A percentile compares a stretch with the other conserved stretches of the same genome.
Evolutionary conservation across 1,140 invertebrate genomes (phyloP).

Genomic region (Oryzaephilus surinamensis): DNA sequence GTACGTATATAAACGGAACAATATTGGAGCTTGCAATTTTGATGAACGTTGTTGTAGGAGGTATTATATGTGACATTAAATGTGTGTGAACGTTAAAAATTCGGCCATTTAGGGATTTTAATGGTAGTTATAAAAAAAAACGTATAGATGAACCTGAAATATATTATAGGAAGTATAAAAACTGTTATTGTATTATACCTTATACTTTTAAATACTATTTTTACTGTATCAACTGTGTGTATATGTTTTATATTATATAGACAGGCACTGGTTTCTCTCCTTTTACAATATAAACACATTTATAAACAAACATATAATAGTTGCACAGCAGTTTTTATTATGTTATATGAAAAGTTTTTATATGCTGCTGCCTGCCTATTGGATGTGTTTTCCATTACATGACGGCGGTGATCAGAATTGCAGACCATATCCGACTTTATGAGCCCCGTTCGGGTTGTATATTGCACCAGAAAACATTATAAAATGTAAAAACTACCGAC

Average conservation of each 20-base stretch:
- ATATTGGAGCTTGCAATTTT: no score
- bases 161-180: slow-evolving; percentile 14
- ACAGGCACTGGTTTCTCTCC: no score
- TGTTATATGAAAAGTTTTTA: slow-evolving; percentile 33
- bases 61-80: no score
- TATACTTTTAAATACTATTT: slow-evolving; percentile 13
- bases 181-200: slow-evolving; percentile 16
- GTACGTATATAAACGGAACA: no score
- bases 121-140: slow-evolving; percentile 9
- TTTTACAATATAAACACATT: slow-evolving; percentile 24
- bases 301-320: slow-evolving; percentile 26
- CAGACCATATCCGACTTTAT: slow-evolving; percentile 26
- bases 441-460: slow-evolving; percentile 29
- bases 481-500: slow-evolving; percentile 33
- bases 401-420: slow-evolving; percentile 29
- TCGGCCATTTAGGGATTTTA: no score
- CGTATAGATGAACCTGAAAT: slow-evolving; percentile 14
- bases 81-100: no score
- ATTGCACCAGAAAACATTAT: slow-evolving; percentile 29
- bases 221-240: slow-evolving; percentile 13
- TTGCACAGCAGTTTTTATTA: slow-evolving; percentile 31
- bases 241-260: slow-evolving; percentile 11
- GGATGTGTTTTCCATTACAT: slow-evolving; percentile 30
- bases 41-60: no score
- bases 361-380: slow-evolving; percentile 28